These are phyloP conservation scores for Leptodon cayanensis DNA, from an alignment of 2,797 vertebrate species.

Conservation along the genomic window DNA sequence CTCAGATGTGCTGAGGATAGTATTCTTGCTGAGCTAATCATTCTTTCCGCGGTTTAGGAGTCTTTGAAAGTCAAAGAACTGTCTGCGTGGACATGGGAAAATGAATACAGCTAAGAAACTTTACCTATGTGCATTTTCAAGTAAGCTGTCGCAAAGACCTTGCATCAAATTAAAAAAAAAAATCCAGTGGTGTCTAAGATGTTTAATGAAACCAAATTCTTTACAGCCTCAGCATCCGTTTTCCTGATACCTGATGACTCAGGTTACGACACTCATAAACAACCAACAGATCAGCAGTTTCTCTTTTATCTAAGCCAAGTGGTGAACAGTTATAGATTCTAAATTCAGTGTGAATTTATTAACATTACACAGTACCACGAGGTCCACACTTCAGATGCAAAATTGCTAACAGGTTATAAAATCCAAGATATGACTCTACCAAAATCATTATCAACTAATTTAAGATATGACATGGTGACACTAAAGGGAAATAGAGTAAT, in stretches of 20 bases:
- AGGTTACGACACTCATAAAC: not conserved
- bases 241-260: not conserved
- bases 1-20: not conserved
- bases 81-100: not conserved
- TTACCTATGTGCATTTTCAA: not conserved
- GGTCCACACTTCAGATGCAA: not conserved
- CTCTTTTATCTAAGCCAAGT: not conserved
- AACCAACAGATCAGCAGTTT: not conserved
- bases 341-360: not conserved
- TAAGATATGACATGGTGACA: not conserved
- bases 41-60: not conserved
- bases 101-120: not conserved
- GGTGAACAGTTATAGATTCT: not conserved
- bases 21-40: not conserved
- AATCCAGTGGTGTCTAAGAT: not conserved
- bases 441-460: not conserved
- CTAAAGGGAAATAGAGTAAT: not conserved
- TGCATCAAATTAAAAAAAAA: not conserved
- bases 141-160: not conserved
- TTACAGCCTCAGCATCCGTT: not conserved
- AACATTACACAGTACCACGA: not conserved
- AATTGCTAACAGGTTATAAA: not conserved
- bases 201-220: not conserved
- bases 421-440: not conserved
- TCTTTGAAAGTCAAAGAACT: not conserved